Percentiles rank a stretch among this genome's conserved stretches.
Conservation (phyloP, 2,888 invertebrate genomes). For the Elysia crispata region DNA sequence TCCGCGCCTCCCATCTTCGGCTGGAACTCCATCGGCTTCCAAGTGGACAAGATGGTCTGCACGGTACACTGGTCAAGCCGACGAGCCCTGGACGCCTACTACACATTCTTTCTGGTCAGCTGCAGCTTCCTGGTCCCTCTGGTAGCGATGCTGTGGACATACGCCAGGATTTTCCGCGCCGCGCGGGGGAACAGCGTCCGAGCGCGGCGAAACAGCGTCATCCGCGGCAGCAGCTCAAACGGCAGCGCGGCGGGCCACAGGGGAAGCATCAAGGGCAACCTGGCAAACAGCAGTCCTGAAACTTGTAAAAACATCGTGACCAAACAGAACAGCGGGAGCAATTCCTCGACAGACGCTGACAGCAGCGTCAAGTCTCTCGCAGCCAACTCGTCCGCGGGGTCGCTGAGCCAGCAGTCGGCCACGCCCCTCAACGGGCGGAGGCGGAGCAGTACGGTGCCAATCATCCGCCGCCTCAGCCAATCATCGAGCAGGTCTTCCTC, state of each 20-base stretch:
- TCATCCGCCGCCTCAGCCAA: slow-evolving; percentile 82
- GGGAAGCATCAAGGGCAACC: slow-evolving; percentile 52
- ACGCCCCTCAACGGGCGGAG: slow-evolving; percentile 59
- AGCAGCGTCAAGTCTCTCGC: not conserved
- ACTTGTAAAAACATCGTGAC: not conserved
- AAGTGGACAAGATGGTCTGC: slow-evolving; percentile 69
- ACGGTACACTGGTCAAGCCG: slow-evolving; percentile 68
- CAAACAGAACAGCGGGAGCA: no score
- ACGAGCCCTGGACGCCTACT: slow-evolving; percentile 68
- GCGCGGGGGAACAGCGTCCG: slow-evolving; percentile 86
- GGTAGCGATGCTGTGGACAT: slow-evolving; percentile 84
- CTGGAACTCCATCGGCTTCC: slow-evolving; percentile 68
- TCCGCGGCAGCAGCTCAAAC: slow-evolving; percentile 49
- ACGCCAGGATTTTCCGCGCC: slow-evolving; percentile 83
- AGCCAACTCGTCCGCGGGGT: not conserved
- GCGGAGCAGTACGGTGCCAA: slow-evolving; percentile 65
- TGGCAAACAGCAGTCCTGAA: slow-evolving; percentile 7
- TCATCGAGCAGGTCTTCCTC: slow-evolving; percentile 86
- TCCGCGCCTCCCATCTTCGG: slow-evolving; percentile 76
- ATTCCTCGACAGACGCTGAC: no score
- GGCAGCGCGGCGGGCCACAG: slow-evolving; percentile 50
- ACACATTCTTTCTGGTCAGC: slow-evolving; percentile 76
- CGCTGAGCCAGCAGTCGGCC: slow-evolving; percentile 49
- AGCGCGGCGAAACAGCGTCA: slow-evolving; percentile 80
- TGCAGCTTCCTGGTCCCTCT: slow-evolving; percentile 79